These are phyloP conservation scores for Rotaria sp. DNA, from an alignment of 2,888 invertebrate genomes.

Conservation along the genomic window DNA sequence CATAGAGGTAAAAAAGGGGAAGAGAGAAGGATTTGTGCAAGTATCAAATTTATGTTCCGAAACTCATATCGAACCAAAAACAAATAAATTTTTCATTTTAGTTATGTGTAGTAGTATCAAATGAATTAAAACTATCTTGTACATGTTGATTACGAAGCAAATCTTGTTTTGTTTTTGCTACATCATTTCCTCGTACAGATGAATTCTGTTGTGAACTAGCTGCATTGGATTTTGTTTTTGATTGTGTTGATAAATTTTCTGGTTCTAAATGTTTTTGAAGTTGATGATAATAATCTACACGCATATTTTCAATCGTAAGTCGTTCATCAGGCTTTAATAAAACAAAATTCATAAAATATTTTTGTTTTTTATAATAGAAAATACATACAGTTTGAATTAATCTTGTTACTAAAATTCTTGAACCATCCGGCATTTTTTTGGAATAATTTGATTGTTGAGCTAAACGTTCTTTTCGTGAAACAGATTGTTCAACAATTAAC, in stretches of 20 bases:
- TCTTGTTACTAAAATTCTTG: not conserved
- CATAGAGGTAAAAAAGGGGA: no score
- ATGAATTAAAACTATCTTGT: not conserved
- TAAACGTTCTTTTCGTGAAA: slow-evolving; percentile 76
- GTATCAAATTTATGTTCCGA: no score
- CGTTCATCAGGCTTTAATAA: not conserved
- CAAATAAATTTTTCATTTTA: no score
- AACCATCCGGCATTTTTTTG: slow-evolving; percentile 70
- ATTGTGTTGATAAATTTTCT: not conserved
- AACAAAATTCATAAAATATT: no score
- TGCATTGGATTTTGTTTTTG: not conserved
- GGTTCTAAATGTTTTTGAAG: not conserved
- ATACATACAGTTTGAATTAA: not conserved
- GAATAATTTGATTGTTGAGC: slow-evolving; percentile 82
- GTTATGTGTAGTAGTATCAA: not conserved
- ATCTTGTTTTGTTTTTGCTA: not conserved
- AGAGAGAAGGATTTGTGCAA: no score
- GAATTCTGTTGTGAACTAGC: not conserved
- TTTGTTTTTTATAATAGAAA: no score
- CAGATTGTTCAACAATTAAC: slow-evolving; percentile 86
- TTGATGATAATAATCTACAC: not conserved
- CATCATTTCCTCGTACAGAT: not conserved
- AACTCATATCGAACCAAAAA: no score
- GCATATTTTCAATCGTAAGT: not conserved
- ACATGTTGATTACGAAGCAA: not conserved